Evolutionary conservation across 53 echinoderm and acorn worm species (phyloP), one percentile per base, ranked within the genome.

Genomic region (Holothuria scabra): DNA sequence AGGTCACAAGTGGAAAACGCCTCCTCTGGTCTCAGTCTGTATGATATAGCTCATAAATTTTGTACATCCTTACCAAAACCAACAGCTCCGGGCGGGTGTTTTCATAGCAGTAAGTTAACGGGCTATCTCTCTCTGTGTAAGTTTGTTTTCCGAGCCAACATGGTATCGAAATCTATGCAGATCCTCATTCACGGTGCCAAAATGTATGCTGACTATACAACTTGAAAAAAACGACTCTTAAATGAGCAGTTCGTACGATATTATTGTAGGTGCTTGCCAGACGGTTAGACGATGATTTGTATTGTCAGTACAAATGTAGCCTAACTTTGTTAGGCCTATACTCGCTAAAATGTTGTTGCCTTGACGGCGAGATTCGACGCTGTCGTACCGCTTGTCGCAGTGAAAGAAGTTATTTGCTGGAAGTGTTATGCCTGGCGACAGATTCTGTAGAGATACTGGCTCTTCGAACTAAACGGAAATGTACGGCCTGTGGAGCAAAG

Each of bases 381-480:
- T 31, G 29, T 14, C 28, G 31, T 22, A 34, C 19, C 28, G 67
- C 20, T 34, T 34, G 32, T 13, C 41, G 41, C 67, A 67, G 21
- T 67, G 67, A 67, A 21, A 46, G 72, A 46, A 44, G 46, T 72
- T 72, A 72, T 72, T 23, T 20, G 25, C 23, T 72, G 33, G 52
- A 72, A 72, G 72, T 72, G 49, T 44, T 48, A 12, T 38, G 72
- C 72, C 37, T 72, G 72, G 44, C 48, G 72, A 72, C 44, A 72
- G 72, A 72, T 72, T 72, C 72, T 46, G 48, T 48, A 72, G 44
- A 44, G 72, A 72, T 72, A 72, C 44, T 72, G n/a, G 12, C 72
- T 44, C 72, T n/a, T 46, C 25, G 72, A 21, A 72, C 64, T 64
- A 31, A 65, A 31, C 16, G 65, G 31, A 31, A 65, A n/a, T 65